Evolutionary conservation across 2,888 invertebrate species (phyloP).

Genomic region (Parnassius orleans): DNA sequence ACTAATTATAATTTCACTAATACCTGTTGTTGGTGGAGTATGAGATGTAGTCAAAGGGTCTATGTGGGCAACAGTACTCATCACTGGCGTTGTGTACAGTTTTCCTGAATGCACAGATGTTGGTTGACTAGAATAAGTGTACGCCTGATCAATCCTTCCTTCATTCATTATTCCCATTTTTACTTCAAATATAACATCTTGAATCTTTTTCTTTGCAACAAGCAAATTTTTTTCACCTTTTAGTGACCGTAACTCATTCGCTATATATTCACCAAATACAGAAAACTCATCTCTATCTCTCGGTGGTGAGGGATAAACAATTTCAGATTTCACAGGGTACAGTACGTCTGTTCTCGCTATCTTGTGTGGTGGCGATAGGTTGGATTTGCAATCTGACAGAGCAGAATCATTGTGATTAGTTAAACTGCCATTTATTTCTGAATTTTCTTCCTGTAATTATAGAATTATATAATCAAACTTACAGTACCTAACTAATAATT

Average conservation of each 20-base stretch:
- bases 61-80: constrained; percentile 40
- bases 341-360: constrained; percentile 48
- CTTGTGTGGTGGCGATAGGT: constrained; percentile 55
- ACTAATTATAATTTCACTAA: constrained; percentile 70
- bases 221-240: constrained; percentile 78
- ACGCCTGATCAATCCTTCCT: constrained; percentile 50
- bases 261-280: constrained; percentile 82
- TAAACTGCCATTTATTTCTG: constrained; percentile 43
- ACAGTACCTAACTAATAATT: too few relatives aligned
- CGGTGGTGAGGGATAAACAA: constrained; percentile 39
- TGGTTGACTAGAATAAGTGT: constrained; percentile 45
- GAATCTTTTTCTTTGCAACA: constrained; percentile 81
- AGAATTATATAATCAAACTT: background rate
- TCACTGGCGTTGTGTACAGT: constrained; percentile 53
- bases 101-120: constrained; percentile 54
- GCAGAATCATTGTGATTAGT: constrained; percentile 46
- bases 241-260: constrained; percentile 80
- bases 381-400: constrained; percentile 51
- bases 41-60: constrained; percentile 42
- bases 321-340: constrained; percentile 48
- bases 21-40: constrained; percentile 55
- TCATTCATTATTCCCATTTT: constrained; percentile 80
- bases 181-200: constrained; percentile 82
- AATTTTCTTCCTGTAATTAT: constrained; percentile 55
- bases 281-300: constrained; percentile 75